phyloP scores from a whole-genome alignment of 1,140 invertebrate genomes.

The Aricia agestis region DNA sequence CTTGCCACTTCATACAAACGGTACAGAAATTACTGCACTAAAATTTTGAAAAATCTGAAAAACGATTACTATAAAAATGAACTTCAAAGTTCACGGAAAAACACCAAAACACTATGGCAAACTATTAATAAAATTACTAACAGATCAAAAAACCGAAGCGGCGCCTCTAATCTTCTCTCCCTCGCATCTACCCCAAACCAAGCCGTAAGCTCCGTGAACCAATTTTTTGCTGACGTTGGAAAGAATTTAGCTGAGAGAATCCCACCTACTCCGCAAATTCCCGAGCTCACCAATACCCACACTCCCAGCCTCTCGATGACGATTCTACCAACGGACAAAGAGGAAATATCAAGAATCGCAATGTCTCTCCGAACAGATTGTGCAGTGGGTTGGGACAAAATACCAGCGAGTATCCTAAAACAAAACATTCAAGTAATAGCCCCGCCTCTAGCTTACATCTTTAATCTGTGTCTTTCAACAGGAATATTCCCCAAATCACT shows the following conservation, averaged over 20 bases:
- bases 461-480: background rate
- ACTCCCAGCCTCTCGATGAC: background rate
- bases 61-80: conserved; percentile 18
- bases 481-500: background rate
- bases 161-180: background rate
- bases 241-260: conserved; percentile 11
- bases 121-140: background rate
- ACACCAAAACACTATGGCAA: background rate
- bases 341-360: background rate
- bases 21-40: conserved; percentile 25
- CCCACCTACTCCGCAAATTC: background rate
- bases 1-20: conserved; percentile 11
- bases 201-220: background rate
- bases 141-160: background rate
- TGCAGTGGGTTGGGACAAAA: background rate
- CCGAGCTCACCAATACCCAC: background rate
- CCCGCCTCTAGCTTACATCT: background rate
- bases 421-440: background rate
- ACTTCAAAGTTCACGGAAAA: background rate
- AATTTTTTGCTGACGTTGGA: conserved; percentile 14
- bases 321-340: background rate
- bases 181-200: background rate
- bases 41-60: conserved; percentile 23
- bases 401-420: background rate
- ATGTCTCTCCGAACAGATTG: conserved; percentile 9